phyloP scores from a whole-genome alignment of 2,113 vertebrate species.

The Coregonus clupeaformis region DNA sequence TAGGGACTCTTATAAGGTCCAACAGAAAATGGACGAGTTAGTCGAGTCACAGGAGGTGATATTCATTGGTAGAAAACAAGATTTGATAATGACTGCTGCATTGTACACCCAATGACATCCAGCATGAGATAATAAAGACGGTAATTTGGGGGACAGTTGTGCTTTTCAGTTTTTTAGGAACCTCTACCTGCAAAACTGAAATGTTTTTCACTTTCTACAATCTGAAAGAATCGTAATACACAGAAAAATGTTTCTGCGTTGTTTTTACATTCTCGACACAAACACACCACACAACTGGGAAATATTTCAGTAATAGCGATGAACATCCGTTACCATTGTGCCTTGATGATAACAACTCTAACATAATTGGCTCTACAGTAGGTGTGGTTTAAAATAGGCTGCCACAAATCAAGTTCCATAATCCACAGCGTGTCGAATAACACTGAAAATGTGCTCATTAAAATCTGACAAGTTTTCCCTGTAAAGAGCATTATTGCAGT shows the following conservation, averaged over 20 bases:
- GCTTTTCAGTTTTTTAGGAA: background rate
- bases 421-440: constrained; percentile 17
- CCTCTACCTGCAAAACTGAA: too few relatives aligned
- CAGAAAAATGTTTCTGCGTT: background rate
- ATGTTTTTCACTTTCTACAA: background rate
- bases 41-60: background rate
- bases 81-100: background rate
- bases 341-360: background rate
- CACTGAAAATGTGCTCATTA: constrained; percentile 1
- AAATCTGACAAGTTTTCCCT: too few relatives aligned
- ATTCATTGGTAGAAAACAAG: background rate
- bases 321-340: background rate
- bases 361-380: constrained; percentile 1
- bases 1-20: background rate
- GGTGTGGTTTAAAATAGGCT: constrained; percentile 2
- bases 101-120: background rate
- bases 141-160: constrained; percentile 1
- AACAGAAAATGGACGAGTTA: background rate
- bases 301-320: background rate
- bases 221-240: too few relatives aligned
- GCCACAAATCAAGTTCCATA: constrained; percentile 11
- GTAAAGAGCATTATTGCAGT: background rate
- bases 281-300: background rate
- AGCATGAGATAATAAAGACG: background rate
- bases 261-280: background rate